phyloP scores from a whole-genome alignment of 2,797 vertebrate genomes.

The Cynopterus sphinx region DNA sequence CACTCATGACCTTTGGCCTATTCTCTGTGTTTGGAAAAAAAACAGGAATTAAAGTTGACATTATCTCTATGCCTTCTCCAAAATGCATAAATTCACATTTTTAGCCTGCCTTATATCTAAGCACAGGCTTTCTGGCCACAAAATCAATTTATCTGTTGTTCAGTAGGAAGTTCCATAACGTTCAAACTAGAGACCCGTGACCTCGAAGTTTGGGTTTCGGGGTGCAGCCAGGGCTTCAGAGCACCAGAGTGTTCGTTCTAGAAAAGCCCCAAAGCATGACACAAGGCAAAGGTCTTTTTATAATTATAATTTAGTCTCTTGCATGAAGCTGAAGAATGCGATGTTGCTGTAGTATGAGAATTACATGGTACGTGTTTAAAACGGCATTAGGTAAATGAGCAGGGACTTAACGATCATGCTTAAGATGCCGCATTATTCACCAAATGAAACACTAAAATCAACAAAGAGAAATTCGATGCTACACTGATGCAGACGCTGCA shows the following conservation, averaged over 20 bases:
- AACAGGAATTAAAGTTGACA: constrained; percentile 84
- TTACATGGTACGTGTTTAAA: neutral
- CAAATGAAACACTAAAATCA: neutral
- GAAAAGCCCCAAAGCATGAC: neutral
- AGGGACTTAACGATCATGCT: neutral
- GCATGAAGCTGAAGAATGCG: neutral
- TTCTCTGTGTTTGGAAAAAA: constrained; percentile 80
- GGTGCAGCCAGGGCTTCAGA: neutral
- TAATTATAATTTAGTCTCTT: neutral
- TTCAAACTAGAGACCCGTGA: neutral
- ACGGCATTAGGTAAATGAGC: neutral
- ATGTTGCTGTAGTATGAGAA: neutral
- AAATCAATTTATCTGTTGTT: neutral
- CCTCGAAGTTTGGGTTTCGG: neutral
- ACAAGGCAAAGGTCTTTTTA: neutral
- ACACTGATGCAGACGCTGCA: neutral
- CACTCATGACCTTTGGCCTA: constrained; percentile 82
- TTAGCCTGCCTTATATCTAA: constrained; percentile 32
- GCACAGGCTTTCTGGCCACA: constrained; percentile 48
- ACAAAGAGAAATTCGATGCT: neutral
- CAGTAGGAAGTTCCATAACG: constrained; percentile 22
- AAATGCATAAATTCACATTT: constrained; percentile 65
- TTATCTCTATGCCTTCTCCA: constrained; percentile 81
- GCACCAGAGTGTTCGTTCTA: neutral
- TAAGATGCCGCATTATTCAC: neutral